A percentile compares a stretch with the other conserved stretches of the same genome.
Evolutionary conservation across 2,888 invertebrate species (phyloP).

Genomic region (Andrena camellia): DNA sequence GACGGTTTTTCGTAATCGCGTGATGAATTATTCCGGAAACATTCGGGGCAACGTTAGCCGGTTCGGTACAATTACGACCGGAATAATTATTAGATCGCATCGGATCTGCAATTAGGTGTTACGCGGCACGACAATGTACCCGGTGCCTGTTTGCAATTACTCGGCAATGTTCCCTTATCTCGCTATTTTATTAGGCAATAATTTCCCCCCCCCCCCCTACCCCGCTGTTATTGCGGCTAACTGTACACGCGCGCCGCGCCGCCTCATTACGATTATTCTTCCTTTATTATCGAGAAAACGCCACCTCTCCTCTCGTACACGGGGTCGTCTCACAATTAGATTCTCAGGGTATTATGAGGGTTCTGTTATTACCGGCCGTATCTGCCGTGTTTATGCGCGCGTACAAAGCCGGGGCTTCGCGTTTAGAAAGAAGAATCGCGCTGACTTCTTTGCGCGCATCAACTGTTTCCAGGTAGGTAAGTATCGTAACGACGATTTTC

Average conservation of each 20-base stretch:
- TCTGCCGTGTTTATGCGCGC: constrained; percentile 13
- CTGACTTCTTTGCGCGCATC: constrained; percentile 17
- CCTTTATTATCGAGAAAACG: constrained; percentile 72
- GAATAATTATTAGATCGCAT: constrained; percentile 57
- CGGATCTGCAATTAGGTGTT: constrained; percentile 54
- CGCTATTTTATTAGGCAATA: constrained; percentile 66
- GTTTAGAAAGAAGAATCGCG: constrained; percentile 16
- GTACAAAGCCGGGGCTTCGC: neutral
- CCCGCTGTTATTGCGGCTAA: constrained; percentile 53
- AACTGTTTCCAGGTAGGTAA: neutral
- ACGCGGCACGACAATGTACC: constrained; percentile 40
- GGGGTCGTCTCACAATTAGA: constrained; percentile 65
- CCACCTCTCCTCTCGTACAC: constrained; percentile 55
- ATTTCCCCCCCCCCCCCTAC: too few relatives aligned
- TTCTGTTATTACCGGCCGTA: constrained; percentile 47
- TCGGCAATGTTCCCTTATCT: constrained; percentile 41
- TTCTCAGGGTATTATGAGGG: constrained; percentile 70
- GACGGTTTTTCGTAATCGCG: constrained; percentile 2
- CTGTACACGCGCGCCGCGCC: constrained; percentile 59
- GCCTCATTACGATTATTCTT: constrained; percentile 67
- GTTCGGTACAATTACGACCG: constrained; percentile 57
- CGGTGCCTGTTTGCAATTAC: constrained; percentile 35
- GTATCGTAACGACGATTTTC: neutral
- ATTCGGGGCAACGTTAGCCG: constrained; percentile 24
- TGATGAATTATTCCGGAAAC: constrained; percentile 17